Conservation (phyloP, 2,797 vertebrate species). For the Diplodus sargus region DNA sequence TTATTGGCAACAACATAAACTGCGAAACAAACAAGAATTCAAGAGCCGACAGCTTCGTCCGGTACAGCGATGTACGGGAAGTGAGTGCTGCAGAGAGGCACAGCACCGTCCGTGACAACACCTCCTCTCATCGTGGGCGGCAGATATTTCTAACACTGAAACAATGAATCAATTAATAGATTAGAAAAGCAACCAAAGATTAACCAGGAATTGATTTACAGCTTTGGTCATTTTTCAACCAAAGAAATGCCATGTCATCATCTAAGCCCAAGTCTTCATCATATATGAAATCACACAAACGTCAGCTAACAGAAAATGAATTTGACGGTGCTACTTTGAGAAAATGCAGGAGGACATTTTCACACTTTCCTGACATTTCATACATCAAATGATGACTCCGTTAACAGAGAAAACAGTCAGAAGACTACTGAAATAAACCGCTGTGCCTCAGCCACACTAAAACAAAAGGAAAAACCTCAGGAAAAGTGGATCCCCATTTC, state of each 20-base stretch:
- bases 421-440: not conserved
- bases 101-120: not conserved
- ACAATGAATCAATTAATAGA: not conserved
- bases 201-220: not conserved
- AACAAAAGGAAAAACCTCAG: slow-evolving; percentile 9
- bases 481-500: slow-evolving; percentile 4
- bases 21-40: slow-evolving; percentile 13
- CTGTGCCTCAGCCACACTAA: not conserved
- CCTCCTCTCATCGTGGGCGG: not conserved
- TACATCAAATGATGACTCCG: not conserved
- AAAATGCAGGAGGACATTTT: not conserved
- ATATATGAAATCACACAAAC: not conserved
- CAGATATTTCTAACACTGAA: not conserved
- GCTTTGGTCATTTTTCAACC: too few species aligned
- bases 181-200: not conserved
- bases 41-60: slow-evolving; percentile 16
- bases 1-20: slow-evolving; percentile 25
- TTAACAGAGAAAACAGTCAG: not conserved
- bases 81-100: not conserved
- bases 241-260: too few species aligned
- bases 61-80: slow-evolving; percentile 9
- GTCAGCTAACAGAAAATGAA: not conserved
- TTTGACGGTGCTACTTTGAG: not conserved
- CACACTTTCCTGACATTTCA: not conserved
- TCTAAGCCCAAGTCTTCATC: too few species aligned